Percentiles rank a stretch among this genome's conserved stretches.
phyloP scores from a whole-genome alignment of 2,888 invertebrate genomes.

The Diadegma fenestrale region DNA sequence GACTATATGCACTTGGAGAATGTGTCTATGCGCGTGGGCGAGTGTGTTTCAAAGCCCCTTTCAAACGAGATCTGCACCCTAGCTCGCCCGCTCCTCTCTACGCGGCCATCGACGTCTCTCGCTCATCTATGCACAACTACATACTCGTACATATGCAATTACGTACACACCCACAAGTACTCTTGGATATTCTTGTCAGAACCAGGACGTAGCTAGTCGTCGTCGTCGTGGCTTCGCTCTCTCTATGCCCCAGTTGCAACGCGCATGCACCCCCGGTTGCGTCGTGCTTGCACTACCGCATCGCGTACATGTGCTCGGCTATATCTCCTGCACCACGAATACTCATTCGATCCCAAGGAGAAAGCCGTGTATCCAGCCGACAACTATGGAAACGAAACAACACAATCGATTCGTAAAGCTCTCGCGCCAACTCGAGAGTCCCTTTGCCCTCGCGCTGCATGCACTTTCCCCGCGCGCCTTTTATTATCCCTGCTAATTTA shows the following conservation, averaged over 20 bases:
- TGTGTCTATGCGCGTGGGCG: slow-evolving; percentile 2
- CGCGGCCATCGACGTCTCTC: slow-evolving; percentile 59
- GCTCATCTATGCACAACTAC: background rate
- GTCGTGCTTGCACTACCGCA: slow-evolving; percentile 32
- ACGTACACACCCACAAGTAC: slow-evolving; percentile 9
- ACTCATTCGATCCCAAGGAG: slow-evolving; percentile 19
- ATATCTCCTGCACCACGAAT: background rate
- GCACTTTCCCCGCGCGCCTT: slow-evolving; percentile 15
- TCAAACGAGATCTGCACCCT: slow-evolving; percentile 52
- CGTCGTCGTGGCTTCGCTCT: slow-evolving; percentile 46
- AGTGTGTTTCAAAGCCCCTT: slow-evolving; percentile 39
- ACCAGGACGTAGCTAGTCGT: no score
- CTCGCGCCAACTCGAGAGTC: slow-evolving; percentile 61
- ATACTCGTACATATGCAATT: slow-evolving; percentile 2
- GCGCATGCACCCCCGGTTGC: slow-evolving; percentile 69
- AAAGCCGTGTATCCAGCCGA: slow-evolving; percentile 15
- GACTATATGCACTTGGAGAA: slow-evolving; percentile 18
- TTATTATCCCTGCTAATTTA: background rate
- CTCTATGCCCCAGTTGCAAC: slow-evolving; percentile 75
- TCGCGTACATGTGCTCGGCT: background rate
- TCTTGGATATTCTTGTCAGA: slow-evolving; percentile 47
- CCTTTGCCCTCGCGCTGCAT: slow-evolving; percentile 46
- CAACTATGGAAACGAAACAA: slow-evolving; percentile 57
- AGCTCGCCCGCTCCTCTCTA: slow-evolving; percentile 43
- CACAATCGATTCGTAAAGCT: slow-evolving; percentile 67